Evolutionary conservation across 2,113 vertebrate genomes (phyloP).

Genomic region (Neotoma lepida): DNA sequence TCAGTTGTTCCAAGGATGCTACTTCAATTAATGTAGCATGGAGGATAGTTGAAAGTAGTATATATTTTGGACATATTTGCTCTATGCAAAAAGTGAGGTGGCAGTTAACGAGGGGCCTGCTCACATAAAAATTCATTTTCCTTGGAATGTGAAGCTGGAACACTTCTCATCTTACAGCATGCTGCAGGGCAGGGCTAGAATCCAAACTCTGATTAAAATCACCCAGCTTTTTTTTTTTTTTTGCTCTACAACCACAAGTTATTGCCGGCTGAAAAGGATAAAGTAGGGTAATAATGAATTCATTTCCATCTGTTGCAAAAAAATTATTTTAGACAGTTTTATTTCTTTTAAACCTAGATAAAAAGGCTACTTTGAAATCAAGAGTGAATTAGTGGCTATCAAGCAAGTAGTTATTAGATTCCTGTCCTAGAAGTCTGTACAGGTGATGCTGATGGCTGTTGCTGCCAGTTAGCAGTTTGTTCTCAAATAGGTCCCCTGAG

Average conservation of each 20-base stretch:
- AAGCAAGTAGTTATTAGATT: slow-evolving; percentile 39
- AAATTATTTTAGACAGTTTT: slow-evolving; percentile 38
- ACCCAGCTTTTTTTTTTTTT: slow-evolving; percentile 29
- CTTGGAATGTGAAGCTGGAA: slow-evolving; percentile 78
- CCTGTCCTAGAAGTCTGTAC: neutral
- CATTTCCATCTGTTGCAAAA: slow-evolving; percentile 68
- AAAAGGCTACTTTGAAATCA: slow-evolving; percentile 57
- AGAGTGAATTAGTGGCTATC: slow-evolving; percentile 49
- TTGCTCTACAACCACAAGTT: slow-evolving; percentile 63
- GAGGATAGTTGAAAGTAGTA: neutral
- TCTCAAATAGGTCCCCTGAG: slow-evolving; percentile 32
- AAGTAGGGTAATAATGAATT: slow-evolving; percentile 49
- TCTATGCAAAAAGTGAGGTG: neutral
- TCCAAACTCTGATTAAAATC: slow-evolving; percentile 70
- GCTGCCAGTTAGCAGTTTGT: slow-evolving; percentile 16
- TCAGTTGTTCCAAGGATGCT: slow-evolving; percentile 30
- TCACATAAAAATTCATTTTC: slow-evolving; percentile 61
- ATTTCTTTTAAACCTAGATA: slow-evolving; percentile 47
- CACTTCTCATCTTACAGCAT: slow-evolving; percentile 67
- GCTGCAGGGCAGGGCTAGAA: slow-evolving; percentile 69
- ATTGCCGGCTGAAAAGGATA: slow-evolving; percentile 34
- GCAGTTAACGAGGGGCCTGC: slow-evolving; percentile 40
- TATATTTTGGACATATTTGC: slow-evolving; percentile 51
- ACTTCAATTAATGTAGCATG: neutral
- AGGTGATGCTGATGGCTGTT: neutral